Evolutionary conservation across 2,797 vertebrate species (phyloP).

Genomic region (Numenius phaeopus): DNA sequence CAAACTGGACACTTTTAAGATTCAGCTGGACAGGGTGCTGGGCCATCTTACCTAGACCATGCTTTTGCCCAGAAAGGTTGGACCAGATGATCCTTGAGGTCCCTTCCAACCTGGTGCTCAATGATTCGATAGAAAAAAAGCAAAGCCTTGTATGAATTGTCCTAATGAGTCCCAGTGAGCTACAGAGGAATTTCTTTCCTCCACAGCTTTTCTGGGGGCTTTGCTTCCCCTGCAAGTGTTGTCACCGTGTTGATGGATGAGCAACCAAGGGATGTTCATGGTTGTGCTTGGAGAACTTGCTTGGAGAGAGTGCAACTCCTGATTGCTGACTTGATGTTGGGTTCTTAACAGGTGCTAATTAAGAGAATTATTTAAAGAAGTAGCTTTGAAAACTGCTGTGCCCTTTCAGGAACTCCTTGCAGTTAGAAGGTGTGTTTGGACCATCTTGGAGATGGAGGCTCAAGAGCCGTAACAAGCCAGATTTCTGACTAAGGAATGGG

Average conservation of each 20-base stretch:
- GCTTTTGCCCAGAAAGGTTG: background rate
- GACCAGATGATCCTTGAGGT: background rate
- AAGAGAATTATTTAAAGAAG: background rate
- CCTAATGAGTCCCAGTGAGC: background rate
- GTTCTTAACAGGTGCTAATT: background rate
- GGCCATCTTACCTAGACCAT: background rate
- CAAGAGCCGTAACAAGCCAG: fast-evolving
- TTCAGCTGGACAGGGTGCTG: background rate
- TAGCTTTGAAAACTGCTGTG: background rate
- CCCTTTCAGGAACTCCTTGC: background rate
- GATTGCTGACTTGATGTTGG: background rate
- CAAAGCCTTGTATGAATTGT: background rate
- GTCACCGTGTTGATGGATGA: background rate
- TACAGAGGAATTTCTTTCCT: background rate
- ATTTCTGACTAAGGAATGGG: background rate
- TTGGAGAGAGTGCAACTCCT: background rate
- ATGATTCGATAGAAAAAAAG: background rate
- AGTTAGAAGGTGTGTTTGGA: background rate
- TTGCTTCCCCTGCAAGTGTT: background rate
- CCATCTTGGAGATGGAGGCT: background rate
- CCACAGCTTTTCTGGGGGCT: background rate
- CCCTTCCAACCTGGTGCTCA: background rate
- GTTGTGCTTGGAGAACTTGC: background rate
- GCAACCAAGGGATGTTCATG: fast-evolving
- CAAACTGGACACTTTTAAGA: background rate